Evolutionary conservation across 2,888 invertebrate genomes (phyloP), one percentile per base, ranked within the genome.

Genomic region (Drosophila neotestacea): DNA sequence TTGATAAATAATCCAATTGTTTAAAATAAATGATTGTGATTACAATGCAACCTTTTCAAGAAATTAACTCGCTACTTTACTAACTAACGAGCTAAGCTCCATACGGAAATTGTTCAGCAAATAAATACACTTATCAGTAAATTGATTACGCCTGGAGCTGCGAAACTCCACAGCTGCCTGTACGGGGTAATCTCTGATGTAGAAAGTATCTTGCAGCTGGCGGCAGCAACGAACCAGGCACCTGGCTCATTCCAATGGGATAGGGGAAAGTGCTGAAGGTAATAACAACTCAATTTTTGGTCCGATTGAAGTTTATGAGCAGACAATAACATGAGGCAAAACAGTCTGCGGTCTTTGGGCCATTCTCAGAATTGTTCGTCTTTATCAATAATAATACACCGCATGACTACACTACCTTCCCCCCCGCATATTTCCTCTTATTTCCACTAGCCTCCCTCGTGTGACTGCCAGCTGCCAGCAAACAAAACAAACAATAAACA

Each of bases 401-500:
- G 5, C 50, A 59, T 48, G 59, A 59, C 41, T 59, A 44, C 10
- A n/a, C 6, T 16, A n/a, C 51, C 13, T n/a, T 48, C 27, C 36
- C 5, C 10, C 11, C n/a, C 50, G 9, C n/a, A 1, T 11, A 9
- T 13, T 38, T 13, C 9, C 13, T 13, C 41, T 9, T 32, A 2
- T 44, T n/a, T 34, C 4, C 38, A 13, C 10, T 41, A 34, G 34
- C 44, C 42, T 41, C 16, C 16, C 42, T 30, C 38, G 41, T 48
- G 22, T 11, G 27, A 32, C 6, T 27, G 46, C 16, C 58, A 38
- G 47, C 58, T 52, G 41, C 22, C 22, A 22, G 46, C 46, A 68
- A 63, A 63, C 58, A 60, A 67, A 74, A 70, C 16, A 56, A 47
- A 56, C 30, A 47, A 54, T n/a, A 59, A 69, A 59, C 48, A 46